Evolutionary conservation across 1,140 invertebrate species (phyloP), one percentile per base, ranked within the genome.

Genomic region (Drosophila truncata): DNA sequence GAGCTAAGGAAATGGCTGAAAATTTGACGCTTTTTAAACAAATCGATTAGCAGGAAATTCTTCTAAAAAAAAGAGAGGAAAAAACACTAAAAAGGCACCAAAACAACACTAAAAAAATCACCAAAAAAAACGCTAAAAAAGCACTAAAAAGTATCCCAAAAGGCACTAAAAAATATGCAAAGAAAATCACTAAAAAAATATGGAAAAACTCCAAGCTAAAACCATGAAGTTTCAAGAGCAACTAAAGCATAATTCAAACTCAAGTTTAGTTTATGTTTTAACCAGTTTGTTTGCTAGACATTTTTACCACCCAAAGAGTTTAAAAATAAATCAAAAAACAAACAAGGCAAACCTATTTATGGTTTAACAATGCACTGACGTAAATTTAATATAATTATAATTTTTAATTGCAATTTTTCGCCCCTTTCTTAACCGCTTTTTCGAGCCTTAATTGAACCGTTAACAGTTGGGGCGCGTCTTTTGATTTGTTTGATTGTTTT

Each of bases 401-500:
- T 37, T 52, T 50, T 60, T 60, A 35, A 41, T 58, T 71, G 35
- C 58, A 62, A 50, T 63, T 33, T 52, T 4, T 3, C n/a, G n/a
- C 27, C 39, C 20, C 42, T 44, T 44, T 44, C 42, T 44, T 13
- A 1, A 2, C 44, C 13, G 33, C 8, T 8, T 47, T n/a, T 42
- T 14, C 44, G 23, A 23, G 42, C 41, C 66, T 66, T 70, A 85
- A 85, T 78, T 81, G 44, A 75, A 73, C 47, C 67, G 78, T 85
- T 85, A 74, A 78, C 65, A 85, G 76, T 85, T 81, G 37, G 31
- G 69, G 47, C 82, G 82, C 78, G 82, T 85, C 58, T 61, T 42
- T 42, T 42, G n/a, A 18, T n/a, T n/a, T 27, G 29, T 64, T 66
- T 27, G 35, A 4, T 41, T 41, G n/a, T 8, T 9, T 16, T 13